Base-by-base conservation (phyloP, 2,888 invertebrate genomes). In the Cataglyphis rosenhaueri region DNA sequence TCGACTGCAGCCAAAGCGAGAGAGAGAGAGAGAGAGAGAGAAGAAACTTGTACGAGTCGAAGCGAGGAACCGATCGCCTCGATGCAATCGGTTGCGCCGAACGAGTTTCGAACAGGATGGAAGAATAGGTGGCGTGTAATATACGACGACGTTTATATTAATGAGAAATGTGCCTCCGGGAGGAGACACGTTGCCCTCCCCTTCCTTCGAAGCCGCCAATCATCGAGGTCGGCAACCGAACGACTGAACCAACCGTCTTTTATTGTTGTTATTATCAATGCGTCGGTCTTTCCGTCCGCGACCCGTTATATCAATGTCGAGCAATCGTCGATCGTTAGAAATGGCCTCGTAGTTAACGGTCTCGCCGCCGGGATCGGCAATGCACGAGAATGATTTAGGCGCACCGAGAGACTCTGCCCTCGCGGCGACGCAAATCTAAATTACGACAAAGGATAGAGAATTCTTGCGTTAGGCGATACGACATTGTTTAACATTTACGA, bases 131-230 rank as follows among this genome's bases (percentile, higher is more conserved):
- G 75, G 76, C 57, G 64, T 65, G 84, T 90, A 91, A 91, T 90
- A 91, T 90, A 91, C 88, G 91, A 87, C 85, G 89, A 92, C 89
- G 87, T 91, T 92, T 91, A 89, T 90, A 91, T 92, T 91, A 91
- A 91, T 91, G 89, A 91, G 89, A 91, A 92, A 87, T 89, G 84
- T 85, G 85, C 87, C 87, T 79, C 71, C 78, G 84, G 75, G 83
- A 82, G 84, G 81, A 88, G 87, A 91, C 87, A 81, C 88, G 81
- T 87, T 75, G 86, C 83, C 84, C 71, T 52, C 76, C 57, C 44
- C n/a, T 32, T 44, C 84, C 68, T 73, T 82, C 65, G 35, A 18
- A 82, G 84, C 85, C 85, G 84, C 59, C 83, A 84, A 86, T 85
- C 83, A 76, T 81, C 83, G 83, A 88, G 41, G 41, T 88, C 85